Evolutionary conservation across 1,140 invertebrate species (phyloP), one percentile per base, ranked within the genome.

Genomic region (Drosophila burlai): DNA sequence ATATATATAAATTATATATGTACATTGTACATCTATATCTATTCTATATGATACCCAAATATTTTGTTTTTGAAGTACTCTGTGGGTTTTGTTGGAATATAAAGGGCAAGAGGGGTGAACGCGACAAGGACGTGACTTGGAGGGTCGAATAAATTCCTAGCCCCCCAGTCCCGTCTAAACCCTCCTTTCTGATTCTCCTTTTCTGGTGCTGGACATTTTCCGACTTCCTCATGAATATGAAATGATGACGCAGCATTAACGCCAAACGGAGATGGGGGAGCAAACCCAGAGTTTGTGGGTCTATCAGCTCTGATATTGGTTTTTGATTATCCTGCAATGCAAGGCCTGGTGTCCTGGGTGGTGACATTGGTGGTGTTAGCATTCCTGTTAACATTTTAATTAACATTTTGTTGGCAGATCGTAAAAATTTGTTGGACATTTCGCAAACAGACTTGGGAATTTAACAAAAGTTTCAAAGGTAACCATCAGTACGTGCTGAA

Each of bases 361-460:
- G 31, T 21, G 21, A 21, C 34, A 29, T 31, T 60, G 42, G 24
- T 13, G 36, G n/a, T 52, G 31, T 46, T 57, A 46, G 31, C 45
- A 59, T 87, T 80, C 59, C 71, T 63, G 63, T 62, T 86, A 76
- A 80, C 83, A 80, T 82, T 85, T 85, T 85, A 86, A 86, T 86
- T 86, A 86, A 82, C 69, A 85, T 85, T 85, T 79, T 79, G 43
- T 42, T 45, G 52, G 43, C 21, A 66, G n/a, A 59, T 64, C 45
- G 47, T 58, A 40, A 57, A 72, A 57, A 47, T 24, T 21, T 55
- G n/a, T 45, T 26, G 31, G n/a, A 36, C 29, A 54, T 45, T 38
- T 45, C 7, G n/a, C 4, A 26, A 34, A 57, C 34, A 21, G 34
- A 3, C 26, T 36, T 67, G 2, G 5, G 13, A 24, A 31, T 21